Evolutionary conservation across 1,140 invertebrate genomes (phyloP), one percentile per base, ranked within the genome.

Genomic region (Drosophila azteca): DNA sequence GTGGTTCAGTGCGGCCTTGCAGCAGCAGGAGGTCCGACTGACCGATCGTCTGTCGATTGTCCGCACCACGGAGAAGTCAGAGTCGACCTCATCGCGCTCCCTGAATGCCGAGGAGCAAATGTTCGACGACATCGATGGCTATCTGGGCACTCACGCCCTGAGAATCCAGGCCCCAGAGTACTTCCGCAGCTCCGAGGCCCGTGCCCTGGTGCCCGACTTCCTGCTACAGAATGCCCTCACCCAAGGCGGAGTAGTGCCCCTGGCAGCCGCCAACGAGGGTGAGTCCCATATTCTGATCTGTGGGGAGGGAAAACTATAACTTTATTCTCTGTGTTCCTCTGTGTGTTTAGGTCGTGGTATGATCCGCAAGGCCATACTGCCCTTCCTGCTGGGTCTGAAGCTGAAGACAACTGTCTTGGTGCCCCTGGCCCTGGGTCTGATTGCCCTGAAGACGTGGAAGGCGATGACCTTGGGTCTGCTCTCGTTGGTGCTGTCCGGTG

Each of bases 371-470:
- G 95, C 96, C 24, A 93, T 97, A 83, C 94, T 97, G 61, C 96
- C 96, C 17, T 97, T 97, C 93, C 93, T 97, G 26, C 92, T 97
- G 63, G 96, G 96, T 73, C 92, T 97, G 59, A 97, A 97, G 91
- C 96, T 97, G 92, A 97, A 97, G 92, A 95, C 96, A 35, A 96
- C 96, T 1, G 95, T 96, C 13, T 90, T 97, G 76, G 95, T 96
- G 9, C 96, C 96, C 0, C 90, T 97, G 29, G 96, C 95, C 6
- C 92, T 97, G 20, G 95, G 95, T 52, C 92, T 97, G 49, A 97
- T 97, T 83, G 96, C 96, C 0, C 92, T 97, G 17, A 97, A 97
- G 90, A 97, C 96, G 22, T 97, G 96, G 96, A 97, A 97, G 90
- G 96, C 96, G 22, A 92, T 97, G 60, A 97, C 96, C 11, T 93